Percentiles rank a stretch among this genome's conserved stretches.
phyloP scores from a whole-genome alignment of 1,140 invertebrate species.

The Oedothorax gibbosus region DNA sequence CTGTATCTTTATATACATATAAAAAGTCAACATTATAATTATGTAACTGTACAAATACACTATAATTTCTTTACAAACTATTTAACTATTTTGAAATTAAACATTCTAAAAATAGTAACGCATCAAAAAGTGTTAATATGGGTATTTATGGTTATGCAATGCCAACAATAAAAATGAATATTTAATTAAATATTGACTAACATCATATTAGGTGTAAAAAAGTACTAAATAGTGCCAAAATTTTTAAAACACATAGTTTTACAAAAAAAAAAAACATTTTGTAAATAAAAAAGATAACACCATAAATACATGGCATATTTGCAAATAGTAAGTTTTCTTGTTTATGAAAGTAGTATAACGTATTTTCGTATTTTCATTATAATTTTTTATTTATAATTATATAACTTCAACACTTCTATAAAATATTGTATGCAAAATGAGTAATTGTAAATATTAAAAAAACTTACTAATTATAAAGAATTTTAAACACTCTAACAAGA shows the following conservation, averaged over 20 bases:
- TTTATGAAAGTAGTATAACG: no score
- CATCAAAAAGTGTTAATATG: not conserved
- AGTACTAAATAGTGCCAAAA: not conserved
- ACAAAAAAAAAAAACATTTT: no score
- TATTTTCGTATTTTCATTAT: no score
- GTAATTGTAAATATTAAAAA: no score
- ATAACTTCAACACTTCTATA: no score
- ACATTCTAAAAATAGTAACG: conserved; percentile 12
- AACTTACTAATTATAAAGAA: no score
- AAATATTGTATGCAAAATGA: no score
- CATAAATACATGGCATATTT: no score
- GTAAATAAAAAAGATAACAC: no score
- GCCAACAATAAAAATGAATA: not conserved
- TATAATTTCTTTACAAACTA: conserved; percentile 12
- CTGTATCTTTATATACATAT: conserved; percentile 32
- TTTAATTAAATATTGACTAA: not conserved
- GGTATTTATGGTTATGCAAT: not conserved
- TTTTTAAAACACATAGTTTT: not conserved
- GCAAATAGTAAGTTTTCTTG: no score
- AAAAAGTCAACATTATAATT: conserved; percentile 49
- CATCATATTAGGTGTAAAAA: not conserved
- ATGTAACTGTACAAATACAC: conserved; percentile 42
- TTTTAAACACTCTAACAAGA: no score
- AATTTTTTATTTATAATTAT: no score
- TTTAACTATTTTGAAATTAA: conserved; percentile 7